phyloP scores from a whole-genome alignment of 2,888 invertebrate species.

The Muscina levida region DNA sequence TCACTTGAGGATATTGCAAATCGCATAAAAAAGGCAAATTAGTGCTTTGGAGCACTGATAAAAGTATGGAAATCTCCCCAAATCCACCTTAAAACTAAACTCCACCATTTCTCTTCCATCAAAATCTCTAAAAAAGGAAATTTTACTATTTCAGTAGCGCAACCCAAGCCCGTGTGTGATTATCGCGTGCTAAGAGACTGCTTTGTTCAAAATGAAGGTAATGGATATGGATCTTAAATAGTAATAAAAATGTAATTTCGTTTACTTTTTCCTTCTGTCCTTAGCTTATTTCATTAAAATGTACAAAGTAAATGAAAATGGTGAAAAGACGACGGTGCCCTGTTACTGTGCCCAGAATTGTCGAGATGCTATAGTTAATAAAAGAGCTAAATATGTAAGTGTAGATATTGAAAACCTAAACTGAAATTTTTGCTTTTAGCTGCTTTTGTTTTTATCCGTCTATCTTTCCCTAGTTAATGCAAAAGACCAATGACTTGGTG shows the following conservation, averaged over 20 bases:
- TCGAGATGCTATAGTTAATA: conserved; percentile 58
- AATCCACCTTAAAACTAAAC: no score
- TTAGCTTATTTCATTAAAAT: conserved; percentile 57
- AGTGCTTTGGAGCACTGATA: no score
- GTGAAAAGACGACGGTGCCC: conserved; percentile 30
- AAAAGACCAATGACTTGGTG: conserved; percentile 71
- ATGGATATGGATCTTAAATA: no score
- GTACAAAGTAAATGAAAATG: conserved; percentile 35
- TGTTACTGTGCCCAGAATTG: conserved; percentile 62
- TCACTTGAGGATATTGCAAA: no score
- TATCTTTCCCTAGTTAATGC: conserved; percentile 64
- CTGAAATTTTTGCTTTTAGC: not conserved
- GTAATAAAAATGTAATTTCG: no score
- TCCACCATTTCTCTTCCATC: no score
- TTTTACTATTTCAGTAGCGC: conserved; percentile 70
- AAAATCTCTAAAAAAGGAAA: no score
- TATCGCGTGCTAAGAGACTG: conserved; percentile 73
- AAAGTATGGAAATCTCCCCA: no score
- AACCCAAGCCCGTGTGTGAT: conserved; percentile 75
- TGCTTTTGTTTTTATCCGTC: no score
- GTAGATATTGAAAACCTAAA: no score
- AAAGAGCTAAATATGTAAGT: conserved; percentile 53
- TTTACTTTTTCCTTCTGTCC: no score
- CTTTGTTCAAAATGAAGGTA: conserved; percentile 72
- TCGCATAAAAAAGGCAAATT: no score